Percentiles rank a stretch among this genome's conserved stretches.
These are phyloP conservation scores for Sparidentex hasta DNA, from an alignment of 2,797 vertebrate genomes.

Conservation along the genomic window DNA sequence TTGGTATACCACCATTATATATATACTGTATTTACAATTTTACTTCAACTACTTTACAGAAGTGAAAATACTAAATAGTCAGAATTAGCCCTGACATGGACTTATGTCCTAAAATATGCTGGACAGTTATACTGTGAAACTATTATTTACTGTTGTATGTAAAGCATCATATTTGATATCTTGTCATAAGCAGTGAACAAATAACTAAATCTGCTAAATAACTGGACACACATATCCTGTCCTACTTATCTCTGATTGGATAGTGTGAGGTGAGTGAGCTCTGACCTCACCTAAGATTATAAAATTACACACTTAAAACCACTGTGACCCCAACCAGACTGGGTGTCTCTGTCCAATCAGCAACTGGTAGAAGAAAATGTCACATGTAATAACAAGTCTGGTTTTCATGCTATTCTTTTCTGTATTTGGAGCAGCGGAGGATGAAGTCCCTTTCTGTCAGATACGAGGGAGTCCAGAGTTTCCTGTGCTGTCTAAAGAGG, in stretches of 20 bases:
- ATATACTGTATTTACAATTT: too few species aligned
- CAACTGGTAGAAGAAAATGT: conserved; percentile 52
- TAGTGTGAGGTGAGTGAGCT: not conserved
- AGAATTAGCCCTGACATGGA: too few species aligned
- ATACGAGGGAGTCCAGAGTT: conserved; percentile 73
- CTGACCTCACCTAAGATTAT: conserved; percentile 24
- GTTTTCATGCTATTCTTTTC: conserved; percentile 40
- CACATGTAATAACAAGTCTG: conserved; percentile 31
- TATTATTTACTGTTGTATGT: not conserved
- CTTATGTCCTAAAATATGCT: too few species aligned
- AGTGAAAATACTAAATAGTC: too few species aligned
- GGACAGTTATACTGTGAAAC: too few species aligned
- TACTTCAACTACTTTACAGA: too few species aligned
- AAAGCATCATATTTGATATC: not conserved
- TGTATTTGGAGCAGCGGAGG: conserved; percentile 38
- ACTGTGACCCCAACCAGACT: not conserved
- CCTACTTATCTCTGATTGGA: conserved; percentile 62
- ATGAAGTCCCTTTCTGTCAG: conserved; percentile 65
- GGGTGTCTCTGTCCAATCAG: conserved; percentile 4
- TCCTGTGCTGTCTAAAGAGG: conserved; percentile 79
- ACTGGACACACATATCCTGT: not conserved
- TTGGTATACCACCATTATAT: too few species aligned
- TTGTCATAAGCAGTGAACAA: not conserved
- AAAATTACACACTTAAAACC: conserved; percentile 25
- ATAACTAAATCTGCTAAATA: not conserved